Evolutionary conservation across 2,113 vertebrate species (phyloP).

Genomic region (Heterotis niloticus): DNA sequence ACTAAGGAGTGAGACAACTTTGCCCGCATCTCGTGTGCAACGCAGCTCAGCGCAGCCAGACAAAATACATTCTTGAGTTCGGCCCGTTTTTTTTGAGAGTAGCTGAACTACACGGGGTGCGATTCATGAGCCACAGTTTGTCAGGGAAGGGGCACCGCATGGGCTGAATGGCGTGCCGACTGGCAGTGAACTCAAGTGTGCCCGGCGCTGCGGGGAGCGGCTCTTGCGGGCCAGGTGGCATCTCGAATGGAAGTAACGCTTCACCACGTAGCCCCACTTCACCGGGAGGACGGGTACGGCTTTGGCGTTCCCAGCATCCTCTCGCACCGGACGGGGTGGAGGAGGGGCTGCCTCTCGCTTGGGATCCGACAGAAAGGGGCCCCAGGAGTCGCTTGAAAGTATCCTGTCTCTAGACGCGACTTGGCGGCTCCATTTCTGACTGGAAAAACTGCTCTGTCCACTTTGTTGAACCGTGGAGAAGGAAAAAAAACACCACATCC

Average conservation of each 20-base stretch:
- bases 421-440: constrained; percentile 76
- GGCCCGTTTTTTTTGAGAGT: no score
- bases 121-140: neutral
- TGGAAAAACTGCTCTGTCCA: constrained; percentile 74
- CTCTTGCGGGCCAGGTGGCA: neutral
- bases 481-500: constrained; percentile 75
- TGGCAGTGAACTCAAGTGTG: neutral
- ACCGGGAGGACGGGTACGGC: neutral
- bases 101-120: neutral
- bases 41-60: neutral
- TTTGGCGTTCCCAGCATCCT: neutral
- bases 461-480: constrained; percentile 72
- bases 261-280: constrained; percentile 14
- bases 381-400: constrained; percentile 69
- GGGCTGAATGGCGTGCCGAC: neutral
- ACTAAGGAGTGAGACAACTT: neutral
- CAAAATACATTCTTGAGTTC: neutral
- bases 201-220: neutral
- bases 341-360: neutral
- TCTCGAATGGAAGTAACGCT: neutral
- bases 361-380: constrained; percentile 43
- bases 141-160: no score
- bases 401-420: constrained; percentile 69
- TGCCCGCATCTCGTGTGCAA: neutral
- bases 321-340: neutral